Conservation (phyloP, 64 coral and sea anemone species). For the Orbicella faveolata region DNA sequence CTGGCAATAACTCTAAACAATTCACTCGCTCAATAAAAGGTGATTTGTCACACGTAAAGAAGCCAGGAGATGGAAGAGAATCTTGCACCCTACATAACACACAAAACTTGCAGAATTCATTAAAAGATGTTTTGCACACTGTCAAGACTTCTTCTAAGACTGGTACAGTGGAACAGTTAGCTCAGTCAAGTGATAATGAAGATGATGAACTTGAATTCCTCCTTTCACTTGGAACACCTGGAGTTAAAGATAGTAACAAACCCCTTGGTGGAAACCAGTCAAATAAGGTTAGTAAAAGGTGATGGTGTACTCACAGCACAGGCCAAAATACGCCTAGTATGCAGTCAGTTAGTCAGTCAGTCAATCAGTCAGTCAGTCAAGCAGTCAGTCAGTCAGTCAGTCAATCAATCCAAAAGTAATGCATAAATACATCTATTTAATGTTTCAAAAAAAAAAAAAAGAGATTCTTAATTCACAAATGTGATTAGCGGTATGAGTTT, state of each 20-base stretch:
- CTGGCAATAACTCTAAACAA: neutral
- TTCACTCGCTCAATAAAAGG: neutral
- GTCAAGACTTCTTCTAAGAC: neutral
- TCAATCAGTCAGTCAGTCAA: too few species aligned
- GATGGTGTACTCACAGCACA: neutral
- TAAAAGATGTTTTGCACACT: slow-evolving; percentile 14
- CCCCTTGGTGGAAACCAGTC: neutral
- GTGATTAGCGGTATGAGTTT: too few species aligned
- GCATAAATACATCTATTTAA: too few species aligned
- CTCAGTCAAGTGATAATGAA: neutral
- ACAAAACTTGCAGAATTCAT: slow-evolving; percentile 13
- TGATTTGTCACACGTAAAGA: neutral
- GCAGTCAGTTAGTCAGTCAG: too few species aligned
- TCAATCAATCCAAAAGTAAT: too few species aligned
- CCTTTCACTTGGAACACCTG: slow-evolving; percentile 58
- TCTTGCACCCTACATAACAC: neutral
- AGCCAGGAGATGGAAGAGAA: neutral
- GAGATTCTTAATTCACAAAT: too few species aligned
- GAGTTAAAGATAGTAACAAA: neutral
- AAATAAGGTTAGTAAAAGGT: neutral
- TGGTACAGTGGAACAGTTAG: neutral
- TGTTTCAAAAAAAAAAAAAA: too few species aligned
- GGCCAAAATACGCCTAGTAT: neutral
- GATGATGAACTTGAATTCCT: slow-evolving; percentile 68
- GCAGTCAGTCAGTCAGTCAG: too few species aligned